Percentiles rank a stretch among this genome's conserved stretches.
Evolutionary conservation across 2,113 vertebrate species (phyloP).

Genomic region (Sinocyclocheilus maitianheensis): DNA sequence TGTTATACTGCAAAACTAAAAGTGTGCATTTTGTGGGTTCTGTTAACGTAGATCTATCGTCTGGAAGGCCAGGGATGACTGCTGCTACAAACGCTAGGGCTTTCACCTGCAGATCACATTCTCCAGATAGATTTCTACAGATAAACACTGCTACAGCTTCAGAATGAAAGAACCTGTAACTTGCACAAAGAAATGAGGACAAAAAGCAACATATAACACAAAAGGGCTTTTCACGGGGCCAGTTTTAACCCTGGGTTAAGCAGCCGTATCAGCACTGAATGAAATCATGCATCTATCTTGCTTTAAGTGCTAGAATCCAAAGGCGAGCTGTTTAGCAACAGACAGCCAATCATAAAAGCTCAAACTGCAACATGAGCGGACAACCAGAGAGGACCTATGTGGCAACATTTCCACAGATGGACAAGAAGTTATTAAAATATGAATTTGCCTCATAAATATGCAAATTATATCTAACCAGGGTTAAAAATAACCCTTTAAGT

Average conservation of each 20-base stretch:
- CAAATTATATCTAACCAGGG: background rate
- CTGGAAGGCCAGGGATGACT: conserved; percentile 62
- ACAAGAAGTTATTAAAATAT: background rate
- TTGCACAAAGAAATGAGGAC: background rate
- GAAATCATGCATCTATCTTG: background rate
- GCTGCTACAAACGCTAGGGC: conserved; percentile 64
- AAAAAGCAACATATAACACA: background rate
- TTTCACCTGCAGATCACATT: conserved; percentile 3
- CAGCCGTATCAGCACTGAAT: background rate
- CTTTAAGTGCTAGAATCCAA: conserved; percentile 11
- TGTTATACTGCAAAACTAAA: conserved; percentile 17
- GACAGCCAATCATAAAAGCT: background rate
- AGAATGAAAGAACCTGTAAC: background rate
- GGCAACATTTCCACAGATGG: background rate
- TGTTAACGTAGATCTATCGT: background rate
- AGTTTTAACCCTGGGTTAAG: conserved; percentile 3
- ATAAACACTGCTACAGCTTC: conserved; percentile 30
- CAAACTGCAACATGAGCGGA: background rate
- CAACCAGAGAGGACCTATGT: background rate
- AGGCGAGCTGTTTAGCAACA: background rate
- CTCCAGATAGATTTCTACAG: background rate
- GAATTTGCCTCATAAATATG: background rate
- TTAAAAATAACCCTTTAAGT: background rate
- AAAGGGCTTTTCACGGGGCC: background rate
- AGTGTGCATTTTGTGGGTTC: conserved; percentile 19